phyloP scores from a whole-genome alignment of 2,113 vertebrate species.

The Dunckerocampus dactyliophorus region DNA sequence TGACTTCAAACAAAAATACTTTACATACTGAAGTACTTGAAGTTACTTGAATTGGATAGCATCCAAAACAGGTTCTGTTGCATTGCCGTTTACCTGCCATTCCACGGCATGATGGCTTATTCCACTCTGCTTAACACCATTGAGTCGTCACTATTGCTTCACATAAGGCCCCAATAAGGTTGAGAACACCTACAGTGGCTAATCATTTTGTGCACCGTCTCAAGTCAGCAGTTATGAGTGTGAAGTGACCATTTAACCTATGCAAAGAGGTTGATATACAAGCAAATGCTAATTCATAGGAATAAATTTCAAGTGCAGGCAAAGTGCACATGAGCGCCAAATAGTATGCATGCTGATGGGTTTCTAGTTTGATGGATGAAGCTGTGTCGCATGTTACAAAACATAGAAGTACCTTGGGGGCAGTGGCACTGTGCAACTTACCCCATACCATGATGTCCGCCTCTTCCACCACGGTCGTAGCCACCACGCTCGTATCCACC shows the following conservation, averaged over 20 bases:
- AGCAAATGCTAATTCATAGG: background rate
- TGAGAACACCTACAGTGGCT: background rate
- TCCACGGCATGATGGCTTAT: background rate
- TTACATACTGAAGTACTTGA: background rate
- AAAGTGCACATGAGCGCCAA: background rate
- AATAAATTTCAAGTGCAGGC: too few species aligned
- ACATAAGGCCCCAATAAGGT: background rate
- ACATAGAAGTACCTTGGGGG: conserved; percentile 65
- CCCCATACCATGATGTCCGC: conserved; percentile 77
- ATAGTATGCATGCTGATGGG: conserved; percentile 23
- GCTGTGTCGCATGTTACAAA: conserved; percentile 34
- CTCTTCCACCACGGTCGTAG: conserved; percentile 65
- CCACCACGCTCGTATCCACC: conserved; percentile 66
- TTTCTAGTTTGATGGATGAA: conserved; percentile 27
- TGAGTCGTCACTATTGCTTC: conserved; percentile 5
- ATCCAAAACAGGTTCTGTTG: background rate
- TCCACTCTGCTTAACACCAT: background rate
- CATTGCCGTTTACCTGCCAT: background rate
- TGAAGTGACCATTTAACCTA: conserved; percentile 8
- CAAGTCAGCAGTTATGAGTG: conserved; percentile 6
- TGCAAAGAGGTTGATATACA: conserved; percentile 2
- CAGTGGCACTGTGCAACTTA: conserved; percentile 73
- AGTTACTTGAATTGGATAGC: background rate
- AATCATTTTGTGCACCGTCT: background rate
- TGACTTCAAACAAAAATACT: background rate